phyloP scores from a whole-genome alignment of 1,140 invertebrate genomes.

The Psilanteris sp. region DNA sequence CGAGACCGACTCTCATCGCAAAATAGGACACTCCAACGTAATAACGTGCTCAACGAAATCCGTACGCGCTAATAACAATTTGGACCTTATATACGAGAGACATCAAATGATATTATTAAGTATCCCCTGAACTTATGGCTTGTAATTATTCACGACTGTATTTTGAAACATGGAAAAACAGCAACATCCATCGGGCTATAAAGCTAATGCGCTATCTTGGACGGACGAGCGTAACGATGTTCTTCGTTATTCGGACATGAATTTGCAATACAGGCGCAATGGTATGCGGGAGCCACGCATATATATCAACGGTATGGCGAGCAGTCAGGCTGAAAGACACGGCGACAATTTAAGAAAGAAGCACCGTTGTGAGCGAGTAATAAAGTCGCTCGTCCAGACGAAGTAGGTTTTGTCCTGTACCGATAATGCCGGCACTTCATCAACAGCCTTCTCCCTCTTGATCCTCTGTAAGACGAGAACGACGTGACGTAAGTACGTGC shows the following conservation, averaged over 20 bases:
- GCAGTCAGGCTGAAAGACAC: constrained; percentile 47
- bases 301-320: constrained; percentile 43
- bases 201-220: constrained; percentile 46
- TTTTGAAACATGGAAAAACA: constrained; percentile 26
- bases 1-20: too few species aligned
- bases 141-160: constrained; percentile 38
- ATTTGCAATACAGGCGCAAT: constrained; percentile 53
- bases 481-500: constrained; percentile 46
- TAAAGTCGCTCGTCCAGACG: constrained; percentile 73
- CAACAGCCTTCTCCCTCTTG: constrained; percentile 66
- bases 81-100: not conserved
- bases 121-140: constrained; percentile 27
- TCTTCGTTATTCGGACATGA: constrained; percentile 65
- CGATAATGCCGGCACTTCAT: constrained; percentile 79
- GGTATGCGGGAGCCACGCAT: constrained; percentile 49
- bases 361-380: constrained; percentile 73
- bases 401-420: constrained; percentile 77
- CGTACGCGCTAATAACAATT: too few species aligned
- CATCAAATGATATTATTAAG: constrained; percentile 16
- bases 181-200: constrained; percentile 33
- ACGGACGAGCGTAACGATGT: constrained; percentile 58
- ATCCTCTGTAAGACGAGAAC: constrained; percentile 70
- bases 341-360: constrained; percentile 71
- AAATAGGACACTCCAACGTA: too few species aligned
- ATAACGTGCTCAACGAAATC: too few species aligned